Evolutionary conservation across 2,888 invertebrate genomes (phyloP), one percentile per base, ranked within the genome.

Genomic region (Drosophila macrospina): DNA sequence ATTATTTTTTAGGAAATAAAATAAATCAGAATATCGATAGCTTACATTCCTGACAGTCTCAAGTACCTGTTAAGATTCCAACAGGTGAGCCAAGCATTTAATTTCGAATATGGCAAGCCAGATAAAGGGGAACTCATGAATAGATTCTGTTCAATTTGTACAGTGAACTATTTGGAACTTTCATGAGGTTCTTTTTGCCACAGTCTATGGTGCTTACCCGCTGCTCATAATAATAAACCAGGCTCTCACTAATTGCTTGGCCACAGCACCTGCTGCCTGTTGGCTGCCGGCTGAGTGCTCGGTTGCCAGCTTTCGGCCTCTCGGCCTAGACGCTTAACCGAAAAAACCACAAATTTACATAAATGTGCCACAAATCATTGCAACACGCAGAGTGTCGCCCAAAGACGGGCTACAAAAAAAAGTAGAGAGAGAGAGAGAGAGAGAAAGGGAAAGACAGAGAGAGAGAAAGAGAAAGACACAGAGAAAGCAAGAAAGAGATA

Each of bases 311-410:
- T 52, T 36, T 55, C 37, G 55, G 72, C 44, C 65, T 52, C 16
- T 42, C 44, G 56, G 51, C 64, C 48, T 56, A 67, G 45, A 63
- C 48, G 68, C 52, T 78, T 70, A 78, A 69, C 68, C 51, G 60
- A 63, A 88, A 86, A 82, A 79, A 71, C 84, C 77, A 74, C 84
- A 88, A 85, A 90, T 89, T 89, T 89, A 75, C 90, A 89, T 89
- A 90, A 90, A 89, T 90, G 80, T 66, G 72, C 90, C 85, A 90
- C 89, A 89, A 89, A 90, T 90, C 89, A 89, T 88, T 78, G 81
- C 78, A 57, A 60, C 63, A 64, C 59, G 44, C 42, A 62, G 65
- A 80, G 71, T 80, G 77, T 80, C 72, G 71, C 54, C 66, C 50
- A 60, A 67, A 67, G 54, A 64, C 62, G 36, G 37, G 24, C 51